Evolutionary conservation across 2,113 vertebrate genomes (phyloP).

Genomic region (Ia io): DNA sequence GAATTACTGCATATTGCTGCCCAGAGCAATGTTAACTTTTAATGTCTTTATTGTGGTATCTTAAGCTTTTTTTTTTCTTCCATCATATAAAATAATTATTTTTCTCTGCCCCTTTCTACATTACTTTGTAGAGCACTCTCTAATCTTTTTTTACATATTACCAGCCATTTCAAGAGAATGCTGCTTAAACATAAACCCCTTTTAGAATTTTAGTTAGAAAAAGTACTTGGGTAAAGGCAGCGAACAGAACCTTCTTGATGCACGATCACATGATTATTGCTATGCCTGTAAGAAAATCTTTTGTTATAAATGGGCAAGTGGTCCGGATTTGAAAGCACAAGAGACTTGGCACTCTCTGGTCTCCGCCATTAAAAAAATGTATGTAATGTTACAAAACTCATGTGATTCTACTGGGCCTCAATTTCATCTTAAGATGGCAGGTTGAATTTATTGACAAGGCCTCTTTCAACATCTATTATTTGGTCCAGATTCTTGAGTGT

Average conservation of each 20-base stretch:
- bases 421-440: background rate
- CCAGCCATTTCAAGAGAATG: background rate
- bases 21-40: slow-evolving; percentile 61
- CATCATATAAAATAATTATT: slow-evolving; percentile 14
- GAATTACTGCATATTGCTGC: slow-evolving; percentile 64
- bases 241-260: background rate
- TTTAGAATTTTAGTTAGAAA: slow-evolving; percentile 4
- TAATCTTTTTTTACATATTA: background rate
- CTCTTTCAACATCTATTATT: background rate
- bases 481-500: background rate
- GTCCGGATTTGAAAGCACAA: background rate
- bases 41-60: slow-evolving; percentile 55
- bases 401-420: background rate
- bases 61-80: background rate
- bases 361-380: background rate
- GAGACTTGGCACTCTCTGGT: background rate
- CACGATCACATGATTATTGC: background rate
- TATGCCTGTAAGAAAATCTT: background rate
- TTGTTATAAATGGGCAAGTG: background rate
- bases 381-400: background rate
- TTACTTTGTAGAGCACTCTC: background rate
- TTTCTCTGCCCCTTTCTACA: slow-evolving; percentile 9
- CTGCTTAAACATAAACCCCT: background rate
- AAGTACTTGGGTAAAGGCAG: background rate
- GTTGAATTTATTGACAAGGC: background rate